phyloP scores from a whole-genome alignment of 2,797 vertebrate genomes.

The Sebastolobus altivelis region DNA sequence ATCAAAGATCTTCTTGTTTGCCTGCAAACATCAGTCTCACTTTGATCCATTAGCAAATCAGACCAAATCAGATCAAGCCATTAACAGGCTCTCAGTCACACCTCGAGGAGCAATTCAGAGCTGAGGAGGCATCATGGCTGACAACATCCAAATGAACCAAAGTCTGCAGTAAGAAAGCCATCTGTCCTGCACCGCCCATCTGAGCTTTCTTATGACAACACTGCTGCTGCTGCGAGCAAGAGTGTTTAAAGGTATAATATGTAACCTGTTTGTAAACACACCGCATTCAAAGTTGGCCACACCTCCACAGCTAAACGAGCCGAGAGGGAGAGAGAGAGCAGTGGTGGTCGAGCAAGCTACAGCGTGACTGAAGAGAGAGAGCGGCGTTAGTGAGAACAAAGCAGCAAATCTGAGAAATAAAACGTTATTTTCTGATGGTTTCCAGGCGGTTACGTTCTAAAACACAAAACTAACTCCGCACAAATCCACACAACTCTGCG shows the following conservation, averaged over 20 bases:
- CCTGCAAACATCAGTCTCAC: constrained; percentile 54
- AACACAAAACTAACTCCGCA: too few relatives aligned
- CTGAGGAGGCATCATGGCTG: constrained; percentile 46
- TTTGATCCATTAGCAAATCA: constrained; percentile 70
- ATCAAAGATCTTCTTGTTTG: constrained; percentile 59
- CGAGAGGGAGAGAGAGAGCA: too few relatives aligned
- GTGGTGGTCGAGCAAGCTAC: too few relatives aligned
- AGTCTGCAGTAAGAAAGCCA: constrained; percentile 46
- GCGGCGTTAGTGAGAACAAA: too few relatives aligned
- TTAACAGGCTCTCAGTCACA: constrained; percentile 61
- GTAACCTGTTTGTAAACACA: too few relatives aligned
- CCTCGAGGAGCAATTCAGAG: constrained; percentile 63
- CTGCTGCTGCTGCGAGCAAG: constrained; percentile 10
- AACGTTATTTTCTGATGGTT: too few relatives aligned
- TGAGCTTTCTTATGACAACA: constrained; percentile 28
- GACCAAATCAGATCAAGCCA: constrained; percentile 63
- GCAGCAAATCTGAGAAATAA: too few relatives aligned
- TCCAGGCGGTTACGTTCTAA: too few relatives aligned
- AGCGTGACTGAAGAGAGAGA: too few relatives aligned
- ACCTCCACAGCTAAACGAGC: too few relatives aligned
- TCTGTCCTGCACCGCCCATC: constrained; percentile 46
- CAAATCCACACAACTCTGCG: accelerated
- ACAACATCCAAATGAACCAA: constrained; percentile 60
- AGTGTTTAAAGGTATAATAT: constrained; percentile 1
- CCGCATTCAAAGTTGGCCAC: too few relatives aligned